Base-by-base conservation (phyloP, 2,113 vertebrate species). In the Semicossyphus pulcher region DNA sequence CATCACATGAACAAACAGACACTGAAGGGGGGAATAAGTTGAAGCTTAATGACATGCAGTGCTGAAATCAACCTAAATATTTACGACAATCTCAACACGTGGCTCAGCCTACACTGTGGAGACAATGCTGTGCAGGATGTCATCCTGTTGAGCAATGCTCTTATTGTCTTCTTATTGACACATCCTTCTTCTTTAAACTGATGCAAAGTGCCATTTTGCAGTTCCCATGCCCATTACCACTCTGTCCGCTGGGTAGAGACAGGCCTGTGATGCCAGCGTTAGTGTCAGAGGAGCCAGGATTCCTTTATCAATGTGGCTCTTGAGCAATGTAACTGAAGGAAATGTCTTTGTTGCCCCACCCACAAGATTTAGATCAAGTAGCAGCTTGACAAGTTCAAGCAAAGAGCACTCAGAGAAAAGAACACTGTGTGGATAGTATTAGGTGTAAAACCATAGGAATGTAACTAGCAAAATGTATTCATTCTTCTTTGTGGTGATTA, bases 301-400 rank as follows among this genome's bases (percentile, higher is more conserved):
- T 62, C 36, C 64, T 61, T 44, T 44, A 72, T 80, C 75, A 76
- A 64, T 84, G 42, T 62, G 36, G 37, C 63, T 71, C 78, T 80
- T 85, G 80, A 85, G 84, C 74, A 81, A 80, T 67, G 78, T 48
- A 75, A 85, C 69, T 70, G 52, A 49, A 81, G 81, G 53, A 78
- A 75, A 74, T 59, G 58, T 86, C 60, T 76, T 57, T 42, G 58
- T 72, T 63, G 80, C 78, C 76, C 78, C 80, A 87, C 80, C 82
- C 65, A 78, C 48, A 72, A 37, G 58, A 66, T 70, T 80, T 65
- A 20, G 82, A 80, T 86, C 84, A 87, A 85, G 88, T 86, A 84
- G 72, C 81, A 83, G 81, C 90, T 78, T 88, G 85, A 86, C 82
- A 90, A 82, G 90, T 87, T 86, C 76, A 76, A 72, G 86, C 85